Conservation (phyloP, 2,113 vertebrate genomes). For the Poeciliopsis turrubarensis region DNA sequence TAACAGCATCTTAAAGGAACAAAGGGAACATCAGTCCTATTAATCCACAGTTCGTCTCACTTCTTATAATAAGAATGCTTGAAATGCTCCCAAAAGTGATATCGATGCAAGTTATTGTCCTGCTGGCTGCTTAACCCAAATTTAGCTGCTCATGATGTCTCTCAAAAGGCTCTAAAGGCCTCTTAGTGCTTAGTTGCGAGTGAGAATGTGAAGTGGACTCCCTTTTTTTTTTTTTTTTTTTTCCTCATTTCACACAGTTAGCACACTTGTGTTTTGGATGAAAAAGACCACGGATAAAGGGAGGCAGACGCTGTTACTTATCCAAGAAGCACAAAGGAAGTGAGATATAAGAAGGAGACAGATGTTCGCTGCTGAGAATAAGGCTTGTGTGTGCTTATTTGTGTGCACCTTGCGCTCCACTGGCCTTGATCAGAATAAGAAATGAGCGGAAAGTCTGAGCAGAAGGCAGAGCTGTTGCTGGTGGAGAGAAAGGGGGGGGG, state of each 20-base stretch:
- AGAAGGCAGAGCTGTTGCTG: slow-evolving; percentile 24
- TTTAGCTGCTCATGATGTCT: slow-evolving; percentile 33
- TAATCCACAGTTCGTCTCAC: slow-evolving; percentile 22
- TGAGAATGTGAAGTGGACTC: slow-evolving; percentile 35
- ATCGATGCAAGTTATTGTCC: slow-evolving; percentile 36
- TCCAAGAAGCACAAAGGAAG: slow-evolving; percentile 35
- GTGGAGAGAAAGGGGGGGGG: background rate
- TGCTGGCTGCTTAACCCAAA: slow-evolving; percentile 43
- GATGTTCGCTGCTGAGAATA: slow-evolving; percentile 45
- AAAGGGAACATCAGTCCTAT: slow-evolving; percentile 24
- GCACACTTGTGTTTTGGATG: slow-evolving; percentile 28
- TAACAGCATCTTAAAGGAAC: slow-evolving; percentile 16
- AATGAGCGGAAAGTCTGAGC: slow-evolving; percentile 25
- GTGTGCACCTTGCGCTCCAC: slow-evolving; percentile 33
- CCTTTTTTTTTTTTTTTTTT: background rate
- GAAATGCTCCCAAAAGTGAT: slow-evolving; percentile 34
- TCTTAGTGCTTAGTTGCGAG: slow-evolving; percentile 16
- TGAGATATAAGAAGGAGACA: slow-evolving; percentile 39
- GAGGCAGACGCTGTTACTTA: slow-evolving; percentile 41
- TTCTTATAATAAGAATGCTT: slow-evolving; percentile 24
- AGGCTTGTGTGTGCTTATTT: slow-evolving; percentile 19
- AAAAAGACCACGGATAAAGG: slow-evolving; percentile 15
- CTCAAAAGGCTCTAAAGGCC: slow-evolving; percentile 42
- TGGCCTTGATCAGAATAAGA: slow-evolving; percentile 31
- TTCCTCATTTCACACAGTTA: slow-evolving; percentile 25